Base-by-base conservation (phyloP, 2,797 vertebrate genomes). In the Gastrophryne carolinensis region DNA sequence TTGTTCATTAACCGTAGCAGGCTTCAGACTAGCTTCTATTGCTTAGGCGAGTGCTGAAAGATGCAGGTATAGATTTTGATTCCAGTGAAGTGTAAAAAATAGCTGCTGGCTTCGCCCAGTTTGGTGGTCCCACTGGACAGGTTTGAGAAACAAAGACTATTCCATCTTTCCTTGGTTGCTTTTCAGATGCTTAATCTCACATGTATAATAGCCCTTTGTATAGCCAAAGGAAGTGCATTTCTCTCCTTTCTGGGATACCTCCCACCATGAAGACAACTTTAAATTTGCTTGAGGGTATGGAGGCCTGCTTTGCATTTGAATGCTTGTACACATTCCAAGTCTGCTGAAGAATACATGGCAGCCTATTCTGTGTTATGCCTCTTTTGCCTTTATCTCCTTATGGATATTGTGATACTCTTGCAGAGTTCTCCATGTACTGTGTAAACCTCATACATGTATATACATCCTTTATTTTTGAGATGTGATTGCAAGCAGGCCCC, bases 231-330 rank as follows among this genome's bases (percentile, higher is more conserved):
- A 67, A 65, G 44, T 69, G 47, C 13, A 17, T 13, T 56, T 37
- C 57, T 26, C 30, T 32, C 66, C 26, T 30, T 26, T 21, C 32
- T 57, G 12, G 29, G 41, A 41, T 56, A 52, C 50, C 50, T 69
- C 21, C 35, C 66, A 32, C 41, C 62, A 50, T 69, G 34, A 56
- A 69, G 66, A 69, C 41, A 52, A 26, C 66, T 69, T 35, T 52
- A 41, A 2, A 29, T 32, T 29, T 56, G 27, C 49, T 37, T 17
- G 32, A 68, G 47, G 62, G 62, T 47, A 34, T 26, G 4, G 50
- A 68, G 27, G 32, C 65, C 29, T 39, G n/a, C 6, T 52, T 37
- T 52, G 5, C 29, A 30, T 49, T 35, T 37, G 24, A 52, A 52
- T 53, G 49, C 49, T 54, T 54, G 50, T 54, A 15, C 49, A 69